Conservation (phyloP, 2,113 vertebrate species). For the Oreocharis arfaki region DNA sequence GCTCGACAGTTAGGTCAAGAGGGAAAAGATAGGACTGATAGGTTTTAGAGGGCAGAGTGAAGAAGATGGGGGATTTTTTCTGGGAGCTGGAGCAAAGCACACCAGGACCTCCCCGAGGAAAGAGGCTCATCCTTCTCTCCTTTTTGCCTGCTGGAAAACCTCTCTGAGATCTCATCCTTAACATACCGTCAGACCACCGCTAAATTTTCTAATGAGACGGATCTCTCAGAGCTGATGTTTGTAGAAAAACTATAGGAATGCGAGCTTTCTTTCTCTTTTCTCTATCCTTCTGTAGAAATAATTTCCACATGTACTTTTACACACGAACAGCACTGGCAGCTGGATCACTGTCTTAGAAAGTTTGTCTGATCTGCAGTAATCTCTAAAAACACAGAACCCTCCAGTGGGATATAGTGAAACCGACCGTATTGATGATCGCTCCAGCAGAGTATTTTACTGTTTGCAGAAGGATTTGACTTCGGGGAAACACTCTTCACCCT, state of each 20-base stretch:
- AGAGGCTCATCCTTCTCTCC: neutral
- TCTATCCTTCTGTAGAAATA: neutral
- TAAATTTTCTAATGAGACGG: neutral
- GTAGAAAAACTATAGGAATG: neutral
- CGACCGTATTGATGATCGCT: rapidly evolving
- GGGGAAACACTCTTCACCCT: neutral
- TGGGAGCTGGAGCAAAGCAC: neutral
- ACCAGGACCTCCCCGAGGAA: neutral
- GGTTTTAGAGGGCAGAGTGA: neutral
- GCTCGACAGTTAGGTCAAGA: neutral
- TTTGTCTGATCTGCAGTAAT: neutral
- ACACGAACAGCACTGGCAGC: neutral
- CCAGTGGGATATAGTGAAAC: neutral
- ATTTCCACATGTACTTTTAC: neutral
- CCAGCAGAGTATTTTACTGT: neutral
- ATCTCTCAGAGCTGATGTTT: neutral
- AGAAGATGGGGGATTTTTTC: neutral
- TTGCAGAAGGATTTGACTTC: neutral
- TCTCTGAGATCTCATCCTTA: neutral
- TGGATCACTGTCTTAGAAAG: neutral
- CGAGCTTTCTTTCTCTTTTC: neutral
- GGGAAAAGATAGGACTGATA: neutral
- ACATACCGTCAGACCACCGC: neutral
- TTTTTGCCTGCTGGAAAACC: neutral
- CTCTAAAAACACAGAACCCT: neutral